Conservation (phyloP, 2,888 invertebrate genomes). For the Platerodrilus igneus region DNA sequence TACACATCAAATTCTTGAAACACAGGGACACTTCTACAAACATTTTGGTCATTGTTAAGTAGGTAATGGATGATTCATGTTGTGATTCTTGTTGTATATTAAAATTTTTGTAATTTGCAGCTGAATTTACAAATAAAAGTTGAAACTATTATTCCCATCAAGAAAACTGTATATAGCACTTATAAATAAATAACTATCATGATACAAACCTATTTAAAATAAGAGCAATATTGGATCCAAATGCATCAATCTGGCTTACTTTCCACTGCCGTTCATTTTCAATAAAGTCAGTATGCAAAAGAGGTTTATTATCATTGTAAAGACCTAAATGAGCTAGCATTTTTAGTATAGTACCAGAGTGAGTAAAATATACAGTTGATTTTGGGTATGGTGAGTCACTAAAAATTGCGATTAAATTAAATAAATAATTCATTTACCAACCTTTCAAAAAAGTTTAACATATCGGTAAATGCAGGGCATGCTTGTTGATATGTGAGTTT, state of each 20-base stretch:
- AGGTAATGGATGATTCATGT: no score
- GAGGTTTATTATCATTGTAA: slow-evolving; percentile 59
- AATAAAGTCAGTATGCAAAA: slow-evolving; percentile 31
- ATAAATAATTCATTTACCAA: no score
- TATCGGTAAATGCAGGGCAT: slow-evolving; percentile 66
- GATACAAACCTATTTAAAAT: slow-evolving; percentile 61
- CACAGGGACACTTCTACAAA: no score
- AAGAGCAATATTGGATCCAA: slow-evolving; percentile 74
- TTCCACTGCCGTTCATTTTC: slow-evolving; percentile 7
- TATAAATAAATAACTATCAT: no score
- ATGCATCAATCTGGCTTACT: slow-evolving; percentile 62
- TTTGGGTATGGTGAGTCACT: slow-evolving; percentile 38
- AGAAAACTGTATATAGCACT: slow-evolving; percentile 7
- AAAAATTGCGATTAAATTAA: no score
- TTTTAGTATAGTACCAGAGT: slow-evolving; percentile 78
- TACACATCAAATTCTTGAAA: no score
- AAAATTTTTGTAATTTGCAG: no score
- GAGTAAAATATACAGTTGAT: slow-evolving; percentile 66
- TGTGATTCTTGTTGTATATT: no score
- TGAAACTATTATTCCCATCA: slow-evolving; percentile 22
- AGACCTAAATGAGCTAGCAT: slow-evolving; percentile 67
- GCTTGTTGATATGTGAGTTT: slow-evolving; percentile 69
- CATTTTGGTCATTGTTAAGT: no score
- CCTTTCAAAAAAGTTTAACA: slow-evolving; percentile 50
- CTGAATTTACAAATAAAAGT: slow-evolving; percentile 62